These are phyloP conservation scores for Adineta ricciae DNA, from an alignment of 2,888 invertebrate genomes.

Conservation along the genomic window DNA sequence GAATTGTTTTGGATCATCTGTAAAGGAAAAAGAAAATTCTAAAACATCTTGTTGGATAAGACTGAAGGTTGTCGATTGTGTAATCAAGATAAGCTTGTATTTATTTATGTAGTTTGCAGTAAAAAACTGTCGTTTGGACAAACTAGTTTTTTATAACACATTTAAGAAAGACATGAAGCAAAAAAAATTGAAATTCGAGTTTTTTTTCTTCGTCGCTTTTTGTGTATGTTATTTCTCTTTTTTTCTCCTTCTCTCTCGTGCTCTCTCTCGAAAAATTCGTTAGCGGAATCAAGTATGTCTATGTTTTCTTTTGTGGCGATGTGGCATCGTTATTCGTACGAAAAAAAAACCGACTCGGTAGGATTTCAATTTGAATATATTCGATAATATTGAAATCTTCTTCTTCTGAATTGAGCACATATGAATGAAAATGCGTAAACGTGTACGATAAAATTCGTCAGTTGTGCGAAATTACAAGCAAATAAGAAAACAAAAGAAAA, in stretches of 20 bases:
- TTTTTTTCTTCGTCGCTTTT: neutral
- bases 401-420: no score
- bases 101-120: neutral
- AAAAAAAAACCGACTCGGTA: neutral
- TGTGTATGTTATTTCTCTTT: neutral
- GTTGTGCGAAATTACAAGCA: no score
- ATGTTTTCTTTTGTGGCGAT: neutral
- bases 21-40: neutral
- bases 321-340: neutral
- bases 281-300: neutral
- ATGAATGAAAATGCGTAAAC: no score
- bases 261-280: neutral
- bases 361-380: no score
- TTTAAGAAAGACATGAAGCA: neutral
- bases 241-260: no score
- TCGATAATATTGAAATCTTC: no score
- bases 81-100: neutral
- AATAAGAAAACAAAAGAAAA: no score
- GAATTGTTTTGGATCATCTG: neutral
- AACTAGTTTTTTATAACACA: neutral
- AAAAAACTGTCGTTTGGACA: neutral
- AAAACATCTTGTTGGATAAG: neutral
- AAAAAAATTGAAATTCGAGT: neutral
- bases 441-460: no score
- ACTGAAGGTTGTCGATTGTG: neutral